Evolutionary conservation across 2,888 invertebrate species (phyloP).

Genomic region (Andrena fulva): DNA sequence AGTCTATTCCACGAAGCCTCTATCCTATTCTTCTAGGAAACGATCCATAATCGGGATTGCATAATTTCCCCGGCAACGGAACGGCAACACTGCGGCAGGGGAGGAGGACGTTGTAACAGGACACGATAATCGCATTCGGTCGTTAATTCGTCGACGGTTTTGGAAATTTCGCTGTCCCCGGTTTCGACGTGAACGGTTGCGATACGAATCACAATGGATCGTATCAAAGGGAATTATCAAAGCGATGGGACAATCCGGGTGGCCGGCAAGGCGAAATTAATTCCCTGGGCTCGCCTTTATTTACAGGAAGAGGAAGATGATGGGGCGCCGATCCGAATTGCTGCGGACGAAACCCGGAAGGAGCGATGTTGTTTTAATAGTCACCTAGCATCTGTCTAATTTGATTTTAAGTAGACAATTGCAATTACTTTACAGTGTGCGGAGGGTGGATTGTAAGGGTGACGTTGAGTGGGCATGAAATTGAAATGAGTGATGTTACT

Average conservation of each 20-base stretch:
- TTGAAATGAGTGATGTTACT: too few relatives aligned
- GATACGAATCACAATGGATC: constrained; percentile 50
- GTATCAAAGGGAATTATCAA: constrained; percentile 49
- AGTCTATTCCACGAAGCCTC: neutral
- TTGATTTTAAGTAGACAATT: neutral
- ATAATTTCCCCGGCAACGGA: neutral
- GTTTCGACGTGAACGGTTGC: constrained; percentile 33
- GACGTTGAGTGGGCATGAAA: too few relatives aligned
- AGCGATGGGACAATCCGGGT: constrained; percentile 16
- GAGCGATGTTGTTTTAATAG: neutral
- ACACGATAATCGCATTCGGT: constrained; percentile 46
- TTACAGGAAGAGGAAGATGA: constrained; percentile 25
- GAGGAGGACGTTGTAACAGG: constrained; percentile 16
- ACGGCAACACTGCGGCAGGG: neutral
- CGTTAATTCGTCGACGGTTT: constrained; percentile 46
- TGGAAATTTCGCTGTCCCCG: constrained; percentile 29
- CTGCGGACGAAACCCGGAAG: neutral
- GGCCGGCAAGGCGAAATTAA: constrained; percentile 40
- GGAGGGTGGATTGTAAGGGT: too few relatives aligned
- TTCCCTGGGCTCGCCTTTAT: constrained; percentile 34
- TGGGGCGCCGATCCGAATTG: neutral
- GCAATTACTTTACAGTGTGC: neutral
- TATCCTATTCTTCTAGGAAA: neutral
- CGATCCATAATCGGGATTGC: neutral
- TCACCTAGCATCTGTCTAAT: neutral